Conservation (phyloP, 1,140 invertebrate species). For the Drosophila persimilis region DNA sequence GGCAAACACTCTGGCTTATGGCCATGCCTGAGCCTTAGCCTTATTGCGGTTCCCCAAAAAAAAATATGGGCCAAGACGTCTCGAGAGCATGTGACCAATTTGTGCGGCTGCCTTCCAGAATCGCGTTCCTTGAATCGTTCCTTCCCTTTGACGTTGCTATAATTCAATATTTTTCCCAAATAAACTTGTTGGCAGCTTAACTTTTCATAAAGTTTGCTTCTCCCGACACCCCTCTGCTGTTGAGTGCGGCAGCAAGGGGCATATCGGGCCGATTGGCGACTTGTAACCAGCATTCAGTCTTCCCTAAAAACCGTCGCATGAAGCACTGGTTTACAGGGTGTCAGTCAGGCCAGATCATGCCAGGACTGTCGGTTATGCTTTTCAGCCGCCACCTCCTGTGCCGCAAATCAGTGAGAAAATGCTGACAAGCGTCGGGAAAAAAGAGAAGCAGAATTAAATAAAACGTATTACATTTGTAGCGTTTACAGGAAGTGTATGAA, state of each 20-base stretch:
- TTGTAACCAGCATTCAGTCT: no score
- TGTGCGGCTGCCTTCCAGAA: conserved; percentile 55
- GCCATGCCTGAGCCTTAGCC: background rate
- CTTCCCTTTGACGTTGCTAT: conserved; percentile 66
- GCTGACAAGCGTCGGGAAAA: conserved; percentile 65
- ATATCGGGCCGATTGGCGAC: no score
- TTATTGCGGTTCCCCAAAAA: conserved; percentile 48
- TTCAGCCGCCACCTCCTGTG: conserved; percentile 56
- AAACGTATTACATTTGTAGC: conserved; percentile 80
- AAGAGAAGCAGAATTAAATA: conserved; percentile 63
- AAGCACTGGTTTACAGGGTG: conserved; percentile 10
- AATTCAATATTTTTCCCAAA: conserved; percentile 80
- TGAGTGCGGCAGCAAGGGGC: background rate
- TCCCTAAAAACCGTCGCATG: background rate
- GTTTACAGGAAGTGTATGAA: conserved; percentile 56
- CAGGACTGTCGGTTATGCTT: conserved; percentile 48
- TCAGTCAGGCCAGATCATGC: conserved; percentile 10
- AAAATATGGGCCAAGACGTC: conserved; percentile 56
- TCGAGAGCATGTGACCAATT: conserved; percentile 70
- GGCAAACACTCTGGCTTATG: conserved; percentile 45
- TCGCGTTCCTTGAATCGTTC: conserved; percentile 29
- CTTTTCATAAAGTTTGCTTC: conserved; percentile 72
- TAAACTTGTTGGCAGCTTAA: conserved; percentile 82
- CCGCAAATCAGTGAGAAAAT: conserved; percentile 76
- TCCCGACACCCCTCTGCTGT: conserved; percentile 10